phyloP scores from a whole-genome alignment of 1,140 invertebrate species.

The Formica selysi region DNA sequence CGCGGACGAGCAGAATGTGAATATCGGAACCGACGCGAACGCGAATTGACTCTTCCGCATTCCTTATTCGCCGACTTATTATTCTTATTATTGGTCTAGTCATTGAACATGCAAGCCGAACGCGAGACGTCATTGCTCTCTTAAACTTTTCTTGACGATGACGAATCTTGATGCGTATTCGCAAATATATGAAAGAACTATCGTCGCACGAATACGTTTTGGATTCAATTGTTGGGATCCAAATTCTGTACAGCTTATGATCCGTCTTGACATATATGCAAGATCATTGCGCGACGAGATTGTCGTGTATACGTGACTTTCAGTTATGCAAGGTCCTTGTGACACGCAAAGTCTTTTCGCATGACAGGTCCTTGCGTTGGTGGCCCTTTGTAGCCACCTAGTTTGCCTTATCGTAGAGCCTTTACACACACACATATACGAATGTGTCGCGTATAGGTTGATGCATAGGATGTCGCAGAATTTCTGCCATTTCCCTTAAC shows the following conservation, averaged over 20 bases:
- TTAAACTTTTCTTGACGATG: neutral
- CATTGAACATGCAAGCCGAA: neutral
- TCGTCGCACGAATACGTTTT: neutral
- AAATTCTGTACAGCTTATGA: constrained; percentile 1
- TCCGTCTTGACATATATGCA: neutral
- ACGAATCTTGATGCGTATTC: neutral
- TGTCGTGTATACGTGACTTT: constrained; percentile 29
- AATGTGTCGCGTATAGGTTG: constrained; percentile 22
- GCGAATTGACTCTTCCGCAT: constrained; percentile 37
- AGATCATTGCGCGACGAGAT: neutral
- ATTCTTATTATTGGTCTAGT: neutral
- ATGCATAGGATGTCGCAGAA: constrained; percentile 41
- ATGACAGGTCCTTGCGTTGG: constrained; percentile 49
- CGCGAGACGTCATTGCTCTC: constrained; percentile 1
- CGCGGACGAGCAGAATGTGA: neutral
- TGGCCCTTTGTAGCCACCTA: constrained; percentile 49
- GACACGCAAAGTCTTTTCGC: constrained; percentile 56
- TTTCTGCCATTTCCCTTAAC: constrained; percentile 24
- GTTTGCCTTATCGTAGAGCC: constrained; percentile 38
- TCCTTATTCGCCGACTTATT: constrained; percentile 4
- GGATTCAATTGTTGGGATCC: constrained; percentile 6
- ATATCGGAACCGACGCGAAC: constrained; percentile 24
- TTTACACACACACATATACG: constrained; percentile 2
- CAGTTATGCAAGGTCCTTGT: constrained; percentile 41
- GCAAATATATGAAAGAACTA: neutral